Evolutionary conservation across 2,113 vertebrate genomes (phyloP), one percentile per base, ranked within the genome.

Genomic region (Syrrhaptes paradoxus): DNA sequence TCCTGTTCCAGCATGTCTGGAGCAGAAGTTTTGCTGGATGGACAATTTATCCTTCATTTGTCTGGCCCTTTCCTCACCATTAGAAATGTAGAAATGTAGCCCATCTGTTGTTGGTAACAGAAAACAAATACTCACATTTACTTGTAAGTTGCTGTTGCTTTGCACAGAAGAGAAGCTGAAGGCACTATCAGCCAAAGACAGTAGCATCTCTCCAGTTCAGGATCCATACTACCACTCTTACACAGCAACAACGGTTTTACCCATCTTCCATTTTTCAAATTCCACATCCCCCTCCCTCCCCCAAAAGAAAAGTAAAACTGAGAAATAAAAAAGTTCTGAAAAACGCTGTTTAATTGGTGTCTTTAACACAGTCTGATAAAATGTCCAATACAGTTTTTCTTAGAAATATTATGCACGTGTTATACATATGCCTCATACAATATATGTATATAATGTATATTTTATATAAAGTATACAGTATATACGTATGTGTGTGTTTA

Each of bases 231-330:
- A 55, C 26, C 55, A 32, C 45, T 79, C 32, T 11, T 58, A 58
- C 0, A 3, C 11, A 75, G 43, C 36, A 46, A 51, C 41, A 68
- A 22, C 19, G 34, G 73, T 57, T 89, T 91, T 70, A 57, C 4
- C 8, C 14, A 7, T 74, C 18, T 70, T 80, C 7, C 21, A 6
- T 48, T 89, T 83, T 48, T 57, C 24, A 89, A 84, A 11, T 6
- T 11, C 48, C 28, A 41, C 41, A 41, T 13, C 13, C 41, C 12
- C 41, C 12, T 41, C 41, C 6, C 3, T 5, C 4, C 11, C 11
- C 1, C 0, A 1, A 3, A 9, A 38, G 45, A 72, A 55, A 17
- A 3, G 4, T 52, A 32, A 36, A 62, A 45, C 9, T 46, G 28
- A 67, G 71, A 88, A 71, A 90, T 18, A 10, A 41, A 49, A 25